Conservation (phyloP, 2,113 vertebrate genomes). For the Varanus salvator region DNA sequence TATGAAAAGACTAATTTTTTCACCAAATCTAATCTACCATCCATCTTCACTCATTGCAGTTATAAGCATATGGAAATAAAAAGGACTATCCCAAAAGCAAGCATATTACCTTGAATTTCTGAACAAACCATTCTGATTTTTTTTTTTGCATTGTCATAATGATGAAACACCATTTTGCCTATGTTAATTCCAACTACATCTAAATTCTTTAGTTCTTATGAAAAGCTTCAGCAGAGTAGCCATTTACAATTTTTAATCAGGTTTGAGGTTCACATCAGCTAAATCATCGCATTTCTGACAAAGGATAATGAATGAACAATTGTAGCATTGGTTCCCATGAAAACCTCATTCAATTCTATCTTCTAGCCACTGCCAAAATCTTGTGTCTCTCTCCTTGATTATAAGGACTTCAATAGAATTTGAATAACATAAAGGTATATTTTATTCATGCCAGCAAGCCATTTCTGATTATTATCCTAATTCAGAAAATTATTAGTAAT, state of each 20-base stretch:
- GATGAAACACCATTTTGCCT: slow-evolving; percentile 5
- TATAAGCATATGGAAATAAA: slow-evolving; percentile 10
- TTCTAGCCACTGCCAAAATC: background rate
- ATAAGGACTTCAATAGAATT: slow-evolving; percentile 5
- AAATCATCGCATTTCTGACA: slow-evolving; percentile 12
- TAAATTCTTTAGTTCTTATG: slow-evolving; percentile 9
- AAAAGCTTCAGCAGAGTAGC: background rate
- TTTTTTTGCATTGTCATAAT: background rate
- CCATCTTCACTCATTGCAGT: background rate
- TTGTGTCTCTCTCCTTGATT: background rate
- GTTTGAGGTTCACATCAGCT: slow-evolving; percentile 1
- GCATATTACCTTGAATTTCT: slow-evolving; percentile 23
- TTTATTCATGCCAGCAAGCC: background rate
- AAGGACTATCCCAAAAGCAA: background rate
- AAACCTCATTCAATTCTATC: background rate
- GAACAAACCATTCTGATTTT: slow-evolving; percentile 11
- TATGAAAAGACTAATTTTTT: background rate
- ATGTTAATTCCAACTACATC: background rate
- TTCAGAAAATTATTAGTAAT: background rate
- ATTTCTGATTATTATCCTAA: slow-evolving; percentile 15
- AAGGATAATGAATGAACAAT: slow-evolving; percentile 6
- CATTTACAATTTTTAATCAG: slow-evolving; percentile 20
- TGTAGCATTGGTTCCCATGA: background rate
- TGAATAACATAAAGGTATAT: background rate
- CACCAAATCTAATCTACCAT: slow-evolving; percentile 1